A percentile compares a stretch with the other conserved stretches of the same genome.
Evolutionary conservation across 1,140 invertebrate genomes (phyloP).

Genomic region (Dendrolimus kikuchii): DNA sequence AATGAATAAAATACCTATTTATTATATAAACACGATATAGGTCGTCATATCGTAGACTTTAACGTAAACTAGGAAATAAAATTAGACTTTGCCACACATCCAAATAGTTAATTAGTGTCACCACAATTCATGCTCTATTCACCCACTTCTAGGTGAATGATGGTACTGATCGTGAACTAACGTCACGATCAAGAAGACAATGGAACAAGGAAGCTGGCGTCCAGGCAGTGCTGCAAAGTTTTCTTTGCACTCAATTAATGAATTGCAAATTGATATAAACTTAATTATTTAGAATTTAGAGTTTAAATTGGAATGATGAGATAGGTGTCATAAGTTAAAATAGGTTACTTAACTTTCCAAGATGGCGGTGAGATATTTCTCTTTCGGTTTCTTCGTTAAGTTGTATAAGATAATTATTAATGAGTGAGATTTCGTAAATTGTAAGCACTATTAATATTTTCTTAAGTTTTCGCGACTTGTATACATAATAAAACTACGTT

Average conservation of each 20-base stretch:
- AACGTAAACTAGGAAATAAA: too few relatives aligned
- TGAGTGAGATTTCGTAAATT: too few relatives aligned
- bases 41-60: too few relatives aligned
- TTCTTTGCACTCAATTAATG: neutral
- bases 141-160: conserved; percentile 1
- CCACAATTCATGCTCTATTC: conserved; percentile 7
- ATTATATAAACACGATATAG: too few relatives aligned
- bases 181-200: conserved; percentile 18
- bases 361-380: too few relatives aligned
- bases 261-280: conserved; percentile 1
- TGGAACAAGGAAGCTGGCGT: conserved; percentile 14
- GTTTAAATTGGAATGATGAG: neutral
- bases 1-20: too few relatives aligned
- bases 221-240: neutral
- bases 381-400: conserved; percentile 7
- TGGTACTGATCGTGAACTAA: conserved; percentile 9
- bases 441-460: too few relatives aligned
- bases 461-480: too few relatives aligned
- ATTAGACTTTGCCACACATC: too few relatives aligned
- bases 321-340: neutral
- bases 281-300: conserved; percentile 2
- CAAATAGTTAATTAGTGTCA: conserved; percentile 6
- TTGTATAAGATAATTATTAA: conserved; percentile 10
- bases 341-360: too few relatives aligned
- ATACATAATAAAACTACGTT: too few relatives aligned